Conservation (phyloP, 1,140 invertebrate species). For the Philotrypesis tridentata region DNA sequence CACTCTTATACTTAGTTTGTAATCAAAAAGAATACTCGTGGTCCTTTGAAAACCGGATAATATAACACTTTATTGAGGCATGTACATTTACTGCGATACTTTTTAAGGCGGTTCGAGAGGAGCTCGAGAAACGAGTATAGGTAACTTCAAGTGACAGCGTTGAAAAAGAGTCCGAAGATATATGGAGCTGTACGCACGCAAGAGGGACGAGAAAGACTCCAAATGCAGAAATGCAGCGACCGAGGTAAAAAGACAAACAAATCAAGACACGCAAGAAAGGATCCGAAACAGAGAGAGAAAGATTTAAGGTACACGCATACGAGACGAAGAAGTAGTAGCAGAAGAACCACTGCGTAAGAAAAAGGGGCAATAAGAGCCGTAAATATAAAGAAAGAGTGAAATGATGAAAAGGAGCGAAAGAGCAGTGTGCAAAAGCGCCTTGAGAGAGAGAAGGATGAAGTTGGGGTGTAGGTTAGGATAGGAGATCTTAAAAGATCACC, state of each 20-base stretch:
- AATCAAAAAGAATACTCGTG: background rate
- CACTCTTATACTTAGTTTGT: no score
- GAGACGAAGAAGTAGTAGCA: background rate
- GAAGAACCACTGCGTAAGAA: background rate
- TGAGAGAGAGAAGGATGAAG: background rate
- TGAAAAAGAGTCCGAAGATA: background rate
- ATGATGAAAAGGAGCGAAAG: conserved; percentile 9
- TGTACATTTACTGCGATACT: conserved; percentile 5
- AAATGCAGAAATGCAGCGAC: background rate
- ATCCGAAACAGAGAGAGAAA: background rate
- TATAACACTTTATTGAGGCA: background rate
- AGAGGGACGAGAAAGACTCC: background rate
- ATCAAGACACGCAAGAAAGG: background rate
- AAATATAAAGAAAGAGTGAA: background rate
- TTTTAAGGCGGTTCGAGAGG: background rate
- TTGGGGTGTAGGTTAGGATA: conserved; percentile 29
- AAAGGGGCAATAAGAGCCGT: background rate
- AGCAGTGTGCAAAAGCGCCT: background rate
- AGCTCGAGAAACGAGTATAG: background rate
- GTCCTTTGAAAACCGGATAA: background rate
- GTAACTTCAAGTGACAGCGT: conserved; percentile 12
- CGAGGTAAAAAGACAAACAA: background rate
- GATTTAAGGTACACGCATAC: background rate
- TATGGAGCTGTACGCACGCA: background rate
- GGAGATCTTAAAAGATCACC: conserved; percentile 48